Base-by-base conservation (phyloP, 2,888 invertebrate genomes). In the Aphidius colemani region DNA sequence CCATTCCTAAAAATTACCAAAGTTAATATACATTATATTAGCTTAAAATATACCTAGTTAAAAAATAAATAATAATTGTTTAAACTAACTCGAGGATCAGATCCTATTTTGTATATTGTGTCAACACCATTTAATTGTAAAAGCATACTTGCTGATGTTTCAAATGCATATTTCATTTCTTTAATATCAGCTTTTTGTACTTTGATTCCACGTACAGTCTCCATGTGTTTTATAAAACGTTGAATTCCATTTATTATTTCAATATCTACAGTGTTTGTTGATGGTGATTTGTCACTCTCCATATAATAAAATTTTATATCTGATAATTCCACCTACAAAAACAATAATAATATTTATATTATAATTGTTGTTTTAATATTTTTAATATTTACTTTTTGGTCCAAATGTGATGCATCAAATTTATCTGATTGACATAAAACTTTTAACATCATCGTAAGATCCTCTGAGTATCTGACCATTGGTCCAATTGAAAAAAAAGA, bases 401-500 rank as follows among this genome's bases (percentile, higher is more conserved):
- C 83, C 7, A 89, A 75, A 48, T 82, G 82, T 46, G 88, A 71
- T 53, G 79, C 81, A 3, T 82, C 81, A 6, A 30, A 30, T 30
- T 83, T 82, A 40, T 84, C 83, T 0, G 86, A 84, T 72, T 89
- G 87, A 39, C 85, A 84, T 74, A 94, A 85, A 18, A 90, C 87
- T 76, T 89, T 90, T 48, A 95, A 84, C 69, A 95, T 83, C 1
- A 94, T 85, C 0, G 88, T 85, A 66, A 98, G 82, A 82, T 98
- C 97, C 71, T 88, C 88, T 8, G 95, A 93, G 78, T 95, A 96
- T 66, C 96, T 87, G 46, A 91, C 88, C 86, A 98, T 89, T 0
- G 96, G 95, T 1, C 96, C 96, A 49, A 95, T 86, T 39, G 90
- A 87, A 61, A 96, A 90, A 77, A 90, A 91, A 61, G 88, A 86